A percentile compares a stretch with the other conserved stretches of the same genome.
These are phyloP conservation scores for Drosophila prostipennis DNA, from an alignment of 2,888 invertebrate genomes.

Conservation along the genomic window DNA sequence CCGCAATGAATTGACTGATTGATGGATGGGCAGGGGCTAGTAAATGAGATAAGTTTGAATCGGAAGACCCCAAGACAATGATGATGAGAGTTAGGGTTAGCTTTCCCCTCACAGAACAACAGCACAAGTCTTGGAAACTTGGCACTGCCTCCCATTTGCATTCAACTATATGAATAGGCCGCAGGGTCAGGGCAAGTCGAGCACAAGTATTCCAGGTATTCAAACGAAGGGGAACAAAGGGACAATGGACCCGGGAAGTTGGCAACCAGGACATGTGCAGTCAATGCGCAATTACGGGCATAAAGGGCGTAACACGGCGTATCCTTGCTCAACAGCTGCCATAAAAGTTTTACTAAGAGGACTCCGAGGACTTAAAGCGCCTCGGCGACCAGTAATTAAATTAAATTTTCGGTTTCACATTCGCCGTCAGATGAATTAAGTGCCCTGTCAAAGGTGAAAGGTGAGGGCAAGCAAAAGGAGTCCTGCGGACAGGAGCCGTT, in stretches of 20 bases:
- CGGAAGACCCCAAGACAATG: background rate
- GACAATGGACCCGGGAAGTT: constrained; percentile 44
- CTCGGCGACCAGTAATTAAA: constrained; percentile 52
- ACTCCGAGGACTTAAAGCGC: constrained; percentile 9
- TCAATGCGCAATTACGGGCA: constrained; percentile 58
- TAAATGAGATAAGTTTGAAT: constrained; percentile 12
- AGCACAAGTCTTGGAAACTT: background rate
- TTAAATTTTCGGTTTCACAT: constrained; percentile 46
- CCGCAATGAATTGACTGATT: constrained; percentile 38
- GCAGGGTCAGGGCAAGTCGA: constrained; percentile 52
- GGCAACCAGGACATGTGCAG: constrained; percentile 44
- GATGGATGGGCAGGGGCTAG: constrained; percentile 9
- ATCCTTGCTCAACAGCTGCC: constrained; percentile 54
- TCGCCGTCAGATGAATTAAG: constrained; percentile 37
- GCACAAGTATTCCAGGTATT: constrained; percentile 61
- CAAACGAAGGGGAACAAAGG: constrained; percentile 59
- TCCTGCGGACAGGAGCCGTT: constrained; percentile 42
- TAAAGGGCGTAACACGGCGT: constrained; percentile 12
- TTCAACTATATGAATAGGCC: constrained; percentile 59
- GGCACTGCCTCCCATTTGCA: constrained; percentile 5
- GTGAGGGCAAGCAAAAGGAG: constrained; percentile 19
- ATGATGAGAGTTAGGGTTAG: too few species aligned
- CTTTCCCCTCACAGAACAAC: background rate
- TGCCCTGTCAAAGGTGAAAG: constrained; percentile 41
- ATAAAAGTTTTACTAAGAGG: constrained; percentile 54